Percentiles rank a stretch among this genome's conserved stretches.
These are phyloP conservation scores for Phaonia tiefii DNA, from an alignment of 2,888 invertebrate genomes.

Conservation along the genomic window DNA sequence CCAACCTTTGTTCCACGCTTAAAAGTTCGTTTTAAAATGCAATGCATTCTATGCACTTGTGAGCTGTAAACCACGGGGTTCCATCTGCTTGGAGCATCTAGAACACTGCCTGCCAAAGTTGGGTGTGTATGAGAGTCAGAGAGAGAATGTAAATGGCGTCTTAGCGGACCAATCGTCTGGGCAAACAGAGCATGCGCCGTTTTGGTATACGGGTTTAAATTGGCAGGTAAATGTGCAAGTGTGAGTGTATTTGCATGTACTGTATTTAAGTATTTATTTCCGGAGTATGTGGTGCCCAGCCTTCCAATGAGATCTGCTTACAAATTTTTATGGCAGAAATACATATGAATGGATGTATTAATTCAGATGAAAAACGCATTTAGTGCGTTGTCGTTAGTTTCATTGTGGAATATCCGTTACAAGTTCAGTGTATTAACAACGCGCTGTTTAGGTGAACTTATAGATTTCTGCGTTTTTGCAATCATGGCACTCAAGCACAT, in stretches of 20 bases:
- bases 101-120: background rate
- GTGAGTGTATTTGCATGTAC: no score
- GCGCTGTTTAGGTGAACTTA: slow-evolving; percentile 57
- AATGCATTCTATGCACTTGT: slow-evolving; percentile 39
- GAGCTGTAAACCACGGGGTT: slow-evolving; percentile 36
- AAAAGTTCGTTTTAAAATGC: no score
- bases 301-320: slow-evolving; percentile 57
- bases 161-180: slow-evolving; percentile 79
- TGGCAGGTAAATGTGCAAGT: no score
- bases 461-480: slow-evolving; percentile 27
- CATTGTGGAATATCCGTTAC: slow-evolving; percentile 40
- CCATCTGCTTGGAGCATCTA: background rate
- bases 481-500: slow-evolving; percentile 9
- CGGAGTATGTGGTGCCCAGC: slow-evolving; percentile 56
- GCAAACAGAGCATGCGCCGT: slow-evolving; percentile 76
- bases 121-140: no score
- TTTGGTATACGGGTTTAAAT: background rate
- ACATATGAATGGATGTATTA: no score
- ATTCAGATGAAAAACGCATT: slow-evolving; percentile 10
- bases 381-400: slow-evolving; percentile 31
- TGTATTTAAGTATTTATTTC: background rate
- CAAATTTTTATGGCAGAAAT: no score
- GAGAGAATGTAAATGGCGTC: slow-evolving; percentile 77
- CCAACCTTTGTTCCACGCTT: no score
- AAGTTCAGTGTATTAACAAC: slow-evolving; percentile 48